Evolutionary conservation across 2,888 invertebrate genomes (phyloP), one percentile per base, ranked within the genome.

Genomic region (Hirudinaria manillensis): DNA sequence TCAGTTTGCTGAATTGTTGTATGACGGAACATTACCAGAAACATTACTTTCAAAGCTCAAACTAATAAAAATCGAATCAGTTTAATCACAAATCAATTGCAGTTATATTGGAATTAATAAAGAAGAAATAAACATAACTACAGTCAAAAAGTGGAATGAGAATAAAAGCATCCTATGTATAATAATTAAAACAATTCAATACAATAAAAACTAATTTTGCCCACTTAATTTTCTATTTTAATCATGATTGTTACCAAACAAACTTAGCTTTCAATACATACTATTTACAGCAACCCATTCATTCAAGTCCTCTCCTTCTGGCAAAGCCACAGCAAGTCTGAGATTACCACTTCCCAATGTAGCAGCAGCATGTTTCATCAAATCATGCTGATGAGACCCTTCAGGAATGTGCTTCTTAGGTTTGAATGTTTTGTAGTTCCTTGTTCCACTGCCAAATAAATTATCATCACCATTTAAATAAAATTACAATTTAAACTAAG

Each of bases 201-300:
- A 4, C 16, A n/a, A 24, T 1, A 27, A 24, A 61, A 1, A 61
- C 61, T 21, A 61, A 61, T 27, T 27, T 1, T 61, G 24, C 24
- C 13, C 29, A 61, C 10, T 29, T 61, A 4, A 29, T 6, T 27
- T 61, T n/a, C n/a, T 29, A 61, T 61, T 27, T 13, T n/a, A 61
- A 19, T 19, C 29, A 61, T 2, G 3, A 61, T 27, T 27, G 61
- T 61, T 7, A 61, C n/a, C 7, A 61, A 61, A 27, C 10, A 53
- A 21, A 13, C 53, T 53, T 16, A 65, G 10, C 21, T 29, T n/a
- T 19, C 21, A 32, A 53, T 19, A 89, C 93, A 90, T 87, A 95
- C 98, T 98, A 86, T 99, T 99, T 68, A 99, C 98, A 75, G 99
- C 99, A 65, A 99, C 94, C 99, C 99, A 99, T 88, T 99, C 99